Base-by-base conservation (phyloP, 2,888 invertebrate species). In the Troglohyphantes excavatus region DNA sequence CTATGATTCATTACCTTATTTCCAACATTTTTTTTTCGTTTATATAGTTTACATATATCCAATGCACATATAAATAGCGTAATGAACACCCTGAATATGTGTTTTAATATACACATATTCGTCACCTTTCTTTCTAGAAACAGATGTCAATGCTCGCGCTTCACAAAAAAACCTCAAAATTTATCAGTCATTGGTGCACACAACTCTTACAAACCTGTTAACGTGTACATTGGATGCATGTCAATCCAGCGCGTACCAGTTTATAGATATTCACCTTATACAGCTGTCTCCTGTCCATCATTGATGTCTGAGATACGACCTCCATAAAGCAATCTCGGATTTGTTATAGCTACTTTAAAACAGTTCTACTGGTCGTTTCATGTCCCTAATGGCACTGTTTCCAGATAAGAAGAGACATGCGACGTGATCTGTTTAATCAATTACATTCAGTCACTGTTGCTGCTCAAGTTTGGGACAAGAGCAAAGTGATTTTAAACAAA, bases 321-420 rank as follows among this genome's bases (percentile, higher is more conserved):
- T 63, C 63, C 78, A 65, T 78, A 78, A n/a, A 65, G 78, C 43
- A 63, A 72, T 63, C 65, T 78, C 61, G 61, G 78, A 78, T 78
- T 78, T 78, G 78, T 78, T 78, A 78, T 13, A 78, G 78, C 78
- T 78, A 78, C 63, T 78, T 78, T 78, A 78, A 78, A 78, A 78
- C 78, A 33, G 78, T 78, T 78, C 65, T 63, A 65, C 39, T 65
- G 78, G 65, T 78, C 78, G 78, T 78, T 78, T 63, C 39, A 63
- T 63, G 78, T 39, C 63, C 39, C 78, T 78, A 78, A 78, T 78
- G 76, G 78, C 78, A 26, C 63, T 78, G 78, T 78, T 78, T 39
- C 39, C 1, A 78, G 78, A 78, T 78, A 78, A 78, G 78, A 78
- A 63, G 27, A 13, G 78, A 63, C 78, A 65, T 23, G 23, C 63